Evolutionary conservation across 2,888 invertebrate species (phyloP), one percentile per base, ranked within the genome.

Genomic region (Spilosoma lubricipeda): DNA sequence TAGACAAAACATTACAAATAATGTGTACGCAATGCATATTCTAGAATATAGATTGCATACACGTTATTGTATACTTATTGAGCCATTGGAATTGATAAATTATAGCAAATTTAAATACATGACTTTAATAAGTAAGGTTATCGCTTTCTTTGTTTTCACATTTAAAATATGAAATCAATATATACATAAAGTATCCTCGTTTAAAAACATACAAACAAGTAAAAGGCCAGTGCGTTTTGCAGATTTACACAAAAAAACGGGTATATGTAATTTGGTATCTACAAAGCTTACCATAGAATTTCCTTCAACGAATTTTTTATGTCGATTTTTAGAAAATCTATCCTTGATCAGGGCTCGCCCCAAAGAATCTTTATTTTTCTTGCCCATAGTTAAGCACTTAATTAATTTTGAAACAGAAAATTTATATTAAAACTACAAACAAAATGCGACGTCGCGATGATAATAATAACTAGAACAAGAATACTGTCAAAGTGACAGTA

Each of bases 281-380:
- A 72, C 72, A 78, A 95, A 78, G 74, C 76, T 82, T 95, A 98
- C 98, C 97, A 98, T 97, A 11, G 97, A 97, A 83, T 97, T 97
- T 87, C 97, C 97, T 88, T 97, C 97, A 67, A 97, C 97, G 94
- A 96, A 97, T 93, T 96, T 97, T 82, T 96, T 96, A 70, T 96
- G 96, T 66, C 96, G 96, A 70, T 96, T 96, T 78, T 96, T 96
- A 0, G 97, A 96, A 89, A 98, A 98, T 84, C 98, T 96, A 88
- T 98, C 97, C 89, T 97, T 98, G 63, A 98, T 97, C 64, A 98
- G 94, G 0, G 97, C 95, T 75, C 98, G 96, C 0, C 97, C 98
- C 68, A 98, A 94, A 56, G 92, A 92, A 72, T 95, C 93, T 92
- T 97, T 98, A 85, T 96, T 96, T 90, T 98, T 98, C 90, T 98